Base-by-base conservation (phyloP, 2,888 invertebrate genomes). In the Dynastes tityus region DNA sequence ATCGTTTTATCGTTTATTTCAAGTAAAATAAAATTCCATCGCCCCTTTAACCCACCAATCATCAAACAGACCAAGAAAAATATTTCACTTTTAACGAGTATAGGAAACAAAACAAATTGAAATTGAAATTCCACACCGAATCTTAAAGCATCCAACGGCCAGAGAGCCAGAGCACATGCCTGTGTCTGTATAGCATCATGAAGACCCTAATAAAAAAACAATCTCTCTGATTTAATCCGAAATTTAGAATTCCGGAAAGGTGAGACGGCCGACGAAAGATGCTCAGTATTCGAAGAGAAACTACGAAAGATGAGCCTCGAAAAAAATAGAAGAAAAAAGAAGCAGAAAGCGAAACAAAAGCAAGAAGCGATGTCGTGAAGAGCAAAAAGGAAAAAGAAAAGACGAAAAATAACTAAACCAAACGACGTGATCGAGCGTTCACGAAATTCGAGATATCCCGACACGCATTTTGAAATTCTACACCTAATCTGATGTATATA, bases 381-480 rank as follows among this genome's bases (percentile, higher is more conserved):
- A 22, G 32, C 16, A 70, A 8, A 63, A 71, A 64, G 1, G 3
- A 64, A 65, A 55, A 65, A 49, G 61, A 78, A 65, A 63, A 61
- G 37, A 53, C 37, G 64, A 71, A 73, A 80, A n/a, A 40, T 32
- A 58, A 32, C 29, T 16, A 51, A 51, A 49, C 16, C n/a, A 71
- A 55, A 71, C 9, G 55, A 32, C 3, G 49, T 55, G 55, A 73
- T 58, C 73, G 58, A 73, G 58, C 29, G 58, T 32, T 32, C 55
- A 73, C 58, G 67, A 76, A 76, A 76, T 76, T 76, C 76, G 58
- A 76, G 76, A 65, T 67, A 76, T 51, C n/a, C 53, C 49, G 65
- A 76, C 65, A 76, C 65, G 64, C 71, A 78, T 78, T 79, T 74
- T 70, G 79, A 78, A 79, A 78, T 79, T 78, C 78, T 76, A 79